These are phyloP conservation scores for Hormaphis cornu DNA, from an alignment of 1,140 invertebrate genomes.

Conservation along the genomic window DNA sequence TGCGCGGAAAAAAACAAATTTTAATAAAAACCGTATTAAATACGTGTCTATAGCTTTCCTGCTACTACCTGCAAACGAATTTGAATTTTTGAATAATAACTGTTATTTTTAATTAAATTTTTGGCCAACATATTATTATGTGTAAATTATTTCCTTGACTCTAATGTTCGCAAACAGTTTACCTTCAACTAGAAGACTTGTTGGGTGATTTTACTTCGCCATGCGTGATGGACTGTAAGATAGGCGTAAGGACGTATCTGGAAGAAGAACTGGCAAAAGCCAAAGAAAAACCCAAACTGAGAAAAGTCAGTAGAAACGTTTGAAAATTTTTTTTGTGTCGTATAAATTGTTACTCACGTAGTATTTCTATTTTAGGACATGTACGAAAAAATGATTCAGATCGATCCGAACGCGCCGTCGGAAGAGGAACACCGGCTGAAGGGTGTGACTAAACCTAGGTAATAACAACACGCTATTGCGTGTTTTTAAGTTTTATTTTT, in stretches of 20 bases:
- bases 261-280: constrained; percentile 91
- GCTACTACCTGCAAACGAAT: no score
- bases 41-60: no score
- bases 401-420: constrained; percentile 80
- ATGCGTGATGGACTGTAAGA: constrained; percentile 95
- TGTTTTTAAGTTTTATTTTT: no score
- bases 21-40: no score
- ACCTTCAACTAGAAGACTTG: constrained; percentile 85
- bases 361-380: constrained; percentile 61
- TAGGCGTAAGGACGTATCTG: constrained; percentile 86
- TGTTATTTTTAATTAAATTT: no score
- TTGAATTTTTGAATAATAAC: no score
- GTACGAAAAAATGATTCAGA: constrained; percentile 97
- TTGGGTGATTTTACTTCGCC: constrained; percentile 80
- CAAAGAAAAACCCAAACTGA: constrained; percentile 84
- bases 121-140: no score
- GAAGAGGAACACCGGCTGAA: constrained; percentile 78
- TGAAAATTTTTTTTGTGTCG: no score
- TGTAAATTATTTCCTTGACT: constrained; percentile 9
- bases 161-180: constrained; percentile 43
- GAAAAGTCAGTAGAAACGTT: constrained; percentile 36
- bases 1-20: no score
- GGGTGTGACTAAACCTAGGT: constrained; percentile 85
- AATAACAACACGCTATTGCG: constrained; percentile 16
- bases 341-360: no score